Evolutionary conservation across 1,140 invertebrate genomes (phyloP).

Genomic region (Leptinotarsa defecta): DNA sequence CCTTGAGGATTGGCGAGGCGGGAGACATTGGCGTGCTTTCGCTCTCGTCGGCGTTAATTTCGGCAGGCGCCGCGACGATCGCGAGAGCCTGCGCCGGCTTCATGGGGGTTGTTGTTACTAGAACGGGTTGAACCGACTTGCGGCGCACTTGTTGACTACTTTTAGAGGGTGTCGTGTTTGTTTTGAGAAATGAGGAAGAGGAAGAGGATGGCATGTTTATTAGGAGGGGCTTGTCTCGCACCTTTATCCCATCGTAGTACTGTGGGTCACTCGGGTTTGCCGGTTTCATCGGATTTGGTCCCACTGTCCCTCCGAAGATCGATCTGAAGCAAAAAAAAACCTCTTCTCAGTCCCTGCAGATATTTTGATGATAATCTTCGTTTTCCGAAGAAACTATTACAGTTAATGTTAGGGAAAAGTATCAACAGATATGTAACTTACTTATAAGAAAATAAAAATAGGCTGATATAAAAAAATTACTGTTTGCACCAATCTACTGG

Average conservation of each 20-base stretch:
- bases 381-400: no score
- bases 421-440: no score
- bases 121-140: slow-evolving; percentile 19
- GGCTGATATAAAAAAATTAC: no score
- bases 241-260: slow-evolving; percentile 77
- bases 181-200: slow-evolving; percentile 26
- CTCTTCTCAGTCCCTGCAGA: neutral
- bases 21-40: slow-evolving; percentile 58
- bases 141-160: slow-evolving; percentile 33
- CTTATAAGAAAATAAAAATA: no score
- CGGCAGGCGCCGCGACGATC: slow-evolving; percentile 34
- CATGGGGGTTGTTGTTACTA: slow-evolving; percentile 19
- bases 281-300: slow-evolving; percentile 72
- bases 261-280: slow-evolving; percentile 63
- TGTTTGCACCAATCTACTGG: no score
- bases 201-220: slow-evolving; percentile 54
- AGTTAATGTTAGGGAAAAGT: no score
- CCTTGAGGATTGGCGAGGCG: slow-evolving; percentile 75
- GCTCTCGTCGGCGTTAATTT: slow-evolving; percentile 47
- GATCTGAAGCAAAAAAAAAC: slow-evolving; percentile 59
- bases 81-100: slow-evolving; percentile 23
- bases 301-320: slow-evolving; percentile 77
- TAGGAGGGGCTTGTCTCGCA: slow-evolving; percentile 64
- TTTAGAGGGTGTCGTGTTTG: slow-evolving; percentile 27
- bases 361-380: no score